Evolutionary conservation across 2,797 vertebrate species (phyloP).

Genomic region (Arctocebus calabarensis): DNA sequence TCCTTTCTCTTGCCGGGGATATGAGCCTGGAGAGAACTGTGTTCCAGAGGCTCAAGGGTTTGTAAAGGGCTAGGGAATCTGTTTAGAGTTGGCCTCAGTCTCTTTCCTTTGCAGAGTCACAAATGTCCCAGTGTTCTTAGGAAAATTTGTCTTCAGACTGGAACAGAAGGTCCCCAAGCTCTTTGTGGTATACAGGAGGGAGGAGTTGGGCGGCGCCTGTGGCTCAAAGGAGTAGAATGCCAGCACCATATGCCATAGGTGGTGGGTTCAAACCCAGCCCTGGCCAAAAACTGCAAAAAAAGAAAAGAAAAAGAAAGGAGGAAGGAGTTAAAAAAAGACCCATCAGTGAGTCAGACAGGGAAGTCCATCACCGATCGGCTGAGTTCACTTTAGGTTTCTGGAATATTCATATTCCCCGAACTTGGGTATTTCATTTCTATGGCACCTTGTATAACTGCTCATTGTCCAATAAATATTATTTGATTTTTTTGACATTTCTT

Average conservation of each 20-base stretch:
- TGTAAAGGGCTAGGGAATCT: not conserved
- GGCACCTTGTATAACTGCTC: not conserved
- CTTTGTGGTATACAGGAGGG: not conserved
- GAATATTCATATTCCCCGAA: not conserved
- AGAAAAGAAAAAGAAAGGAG: not conserved
- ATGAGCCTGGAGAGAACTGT: not conserved
- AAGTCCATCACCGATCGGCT: not conserved
- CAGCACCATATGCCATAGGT: no score
- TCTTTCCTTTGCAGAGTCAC: not conserved
- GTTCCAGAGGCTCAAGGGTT: not conserved
- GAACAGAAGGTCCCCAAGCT: not conserved
- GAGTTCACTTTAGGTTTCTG: not conserved
- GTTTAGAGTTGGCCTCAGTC: not conserved
- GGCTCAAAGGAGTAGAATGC: no score
- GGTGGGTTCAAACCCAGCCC: no score
- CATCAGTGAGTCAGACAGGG: not conserved
- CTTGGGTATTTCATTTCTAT: not conserved
- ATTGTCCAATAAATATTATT: not conserved
- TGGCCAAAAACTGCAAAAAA: no score
- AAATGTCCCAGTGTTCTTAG: not conserved
- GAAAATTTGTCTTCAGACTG: not conserved
- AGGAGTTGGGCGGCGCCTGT: no score
- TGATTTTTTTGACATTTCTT: not conserved
- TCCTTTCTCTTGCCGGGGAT: not conserved
- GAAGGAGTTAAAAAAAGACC: not conserved